phyloP scores from a whole-genome alignment of 1,140 invertebrate species.

The Mercenaria mercenaria region DNA sequence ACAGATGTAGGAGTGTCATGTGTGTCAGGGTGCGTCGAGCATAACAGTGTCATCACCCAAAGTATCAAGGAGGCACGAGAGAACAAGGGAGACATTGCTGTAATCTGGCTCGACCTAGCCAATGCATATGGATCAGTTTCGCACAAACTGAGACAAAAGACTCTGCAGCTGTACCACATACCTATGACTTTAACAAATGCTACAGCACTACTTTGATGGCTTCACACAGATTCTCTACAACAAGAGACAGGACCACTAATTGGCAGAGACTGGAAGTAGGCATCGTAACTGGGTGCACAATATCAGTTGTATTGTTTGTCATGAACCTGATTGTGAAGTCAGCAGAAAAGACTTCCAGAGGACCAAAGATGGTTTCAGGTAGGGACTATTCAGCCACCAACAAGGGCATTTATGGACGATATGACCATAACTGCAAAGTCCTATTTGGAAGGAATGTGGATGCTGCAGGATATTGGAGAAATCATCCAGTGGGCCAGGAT shows the following conservation, averaged over 20 bases:
- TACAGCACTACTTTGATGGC: conserved; percentile 39
- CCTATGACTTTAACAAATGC: conserved; percentile 8
- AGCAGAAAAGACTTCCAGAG: conserved; percentile 20
- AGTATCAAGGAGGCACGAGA: conserved; percentile 52
- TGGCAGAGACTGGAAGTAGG: conserved; percentile 53
- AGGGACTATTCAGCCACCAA: conserved; percentile 31
- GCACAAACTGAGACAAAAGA: conserved; percentile 42
- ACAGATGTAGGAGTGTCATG: conserved; percentile 64
- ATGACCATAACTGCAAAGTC: conserved; percentile 54
- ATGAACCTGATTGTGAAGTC: conserved; percentile 62
- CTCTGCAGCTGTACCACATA: conserved; percentile 54
- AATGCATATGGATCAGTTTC: conserved; percentile 64
- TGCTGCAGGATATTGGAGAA: conserved; percentile 25
- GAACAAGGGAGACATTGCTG: conserved; percentile 52
- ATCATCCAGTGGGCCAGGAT: conserved; percentile 34
- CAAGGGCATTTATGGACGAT: conserved; percentile 59
- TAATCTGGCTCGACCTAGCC: conserved; percentile 71
- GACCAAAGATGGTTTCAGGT: neutral
- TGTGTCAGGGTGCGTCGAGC: conserved; percentile 52
- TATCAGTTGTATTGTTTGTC: conserved; percentile 57
- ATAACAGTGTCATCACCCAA: conserved; percentile 42
- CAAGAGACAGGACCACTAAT: conserved; percentile 48
- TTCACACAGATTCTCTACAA: conserved; percentile 39
- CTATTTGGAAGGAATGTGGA: conserved; percentile 27
- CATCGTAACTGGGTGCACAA: conserved; percentile 67